Percentiles rank a stretch among this genome's conserved stretches.
These are phyloP conservation scores for Myathropa florea DNA, from an alignment of 2,888 invertebrate species.

Conservation along the genomic window DNA sequence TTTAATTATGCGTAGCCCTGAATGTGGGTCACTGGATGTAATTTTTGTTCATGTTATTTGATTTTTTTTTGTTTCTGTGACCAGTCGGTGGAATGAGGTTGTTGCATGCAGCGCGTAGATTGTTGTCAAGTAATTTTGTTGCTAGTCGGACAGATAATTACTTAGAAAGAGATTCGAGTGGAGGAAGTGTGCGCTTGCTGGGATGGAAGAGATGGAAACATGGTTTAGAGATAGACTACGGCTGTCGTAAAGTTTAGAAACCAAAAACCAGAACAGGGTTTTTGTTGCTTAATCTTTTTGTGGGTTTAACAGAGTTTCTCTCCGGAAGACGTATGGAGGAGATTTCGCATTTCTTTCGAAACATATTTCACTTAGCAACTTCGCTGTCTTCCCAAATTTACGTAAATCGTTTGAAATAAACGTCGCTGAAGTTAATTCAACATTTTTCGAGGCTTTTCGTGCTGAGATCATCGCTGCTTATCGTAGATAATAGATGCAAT, in stretches of 20 bases:
- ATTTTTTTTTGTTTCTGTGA: not conserved
- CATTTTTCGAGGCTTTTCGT: no score
- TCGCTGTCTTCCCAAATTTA: no score
- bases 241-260: not conserved
- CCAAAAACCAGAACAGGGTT: not conserved
- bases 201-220: not conserved
- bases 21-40: slow-evolving; percentile 66
- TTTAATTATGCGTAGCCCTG: slow-evolving; percentile 64
- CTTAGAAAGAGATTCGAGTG: not conserved
- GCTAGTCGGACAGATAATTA: slow-evolving; percentile 9
- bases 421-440: no score
- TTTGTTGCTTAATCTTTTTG: not conserved
- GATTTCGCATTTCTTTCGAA: no score
- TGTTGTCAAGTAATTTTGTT: slow-evolving; percentile 26
- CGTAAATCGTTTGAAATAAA: no score
- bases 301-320: not conserved
- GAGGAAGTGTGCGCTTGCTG: not conserved
- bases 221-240: not conserved
- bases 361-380: no score
- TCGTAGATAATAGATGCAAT: no score
- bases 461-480: no score
- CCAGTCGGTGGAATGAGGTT: slow-evolving; percentile 45
- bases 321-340: not conserved
- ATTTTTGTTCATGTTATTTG: slow-evolving; percentile 50
- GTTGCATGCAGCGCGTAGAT: slow-evolving; percentile 15